Base-by-base conservation (phyloP, 2,113 vertebrate species). In the Ophthalmotilapia sp. region DNA sequence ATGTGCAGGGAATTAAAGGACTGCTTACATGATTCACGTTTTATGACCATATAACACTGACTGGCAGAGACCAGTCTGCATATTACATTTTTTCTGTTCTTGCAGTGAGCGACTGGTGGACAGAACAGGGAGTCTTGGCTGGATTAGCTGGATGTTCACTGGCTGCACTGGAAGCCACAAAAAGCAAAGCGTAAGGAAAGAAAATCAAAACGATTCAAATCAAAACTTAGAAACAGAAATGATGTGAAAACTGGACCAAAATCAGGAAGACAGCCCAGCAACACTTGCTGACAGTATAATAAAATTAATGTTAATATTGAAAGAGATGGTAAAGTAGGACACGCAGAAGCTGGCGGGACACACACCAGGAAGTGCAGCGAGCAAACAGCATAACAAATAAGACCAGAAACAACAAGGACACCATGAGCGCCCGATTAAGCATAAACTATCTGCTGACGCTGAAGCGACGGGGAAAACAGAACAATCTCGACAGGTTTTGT, bases 341-440 rank as follows among this genome's bases (percentile, higher is more conserved):
- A 86, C 47, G 19, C 70, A 55, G 75, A 38, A 85, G 85, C 85
- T 85, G 82, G 23, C 1, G 40, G 29, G 77, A 79, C 36, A 55
- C 40, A 31, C 58, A 80, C 36, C 45, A 45, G 17, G 70, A 86
- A 70, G 17, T 53, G 79, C 2, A 21, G 70, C 84, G 19, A 87
- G 62, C 85, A 88, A 91, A 89, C 83, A 82, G 90, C 88, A 90
- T 88, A 53, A 80, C 65, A 89, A 89, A 90, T 86, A 86, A 54
- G 49, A 87, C 26, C 70, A 49, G 79, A 80, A 55, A 92, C 81
- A 87, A 80, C 80, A 87, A 85, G 79, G 81, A 65, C 26, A 5
- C 70, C 79, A 11, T 2, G n/a, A 79, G 79, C 73, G 56, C 42
- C 21, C 47, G 31, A 42, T 84, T 83, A 82, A 60, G 51, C 85